A percentile compares a stretch with the other conserved stretches of the same genome.
Evolutionary conservation across 23 tunicate genomes (phyloP).

Genomic region (Styela clava): DNA sequence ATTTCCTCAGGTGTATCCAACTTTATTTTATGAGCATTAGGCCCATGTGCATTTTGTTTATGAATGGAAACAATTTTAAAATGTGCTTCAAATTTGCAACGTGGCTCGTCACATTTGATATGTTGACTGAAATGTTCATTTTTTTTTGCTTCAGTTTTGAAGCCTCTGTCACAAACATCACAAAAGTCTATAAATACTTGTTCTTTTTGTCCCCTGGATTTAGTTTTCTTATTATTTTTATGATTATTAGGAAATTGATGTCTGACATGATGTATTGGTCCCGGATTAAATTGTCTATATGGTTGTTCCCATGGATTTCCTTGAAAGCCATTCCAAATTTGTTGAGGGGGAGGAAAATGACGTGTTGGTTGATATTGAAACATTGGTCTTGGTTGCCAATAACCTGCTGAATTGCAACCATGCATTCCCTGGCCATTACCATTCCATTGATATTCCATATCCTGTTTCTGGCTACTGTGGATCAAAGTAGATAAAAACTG

Average conservation of each 20-base stretch:
- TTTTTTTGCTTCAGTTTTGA: slow-evolving; percentile 63
- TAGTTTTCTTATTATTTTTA: too few species aligned
- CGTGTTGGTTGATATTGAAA: neutral
- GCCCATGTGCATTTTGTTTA: slow-evolving; percentile 42
- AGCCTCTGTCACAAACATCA: slow-evolving; percentile 89
- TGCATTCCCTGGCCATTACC: neutral
- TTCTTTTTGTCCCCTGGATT: slow-evolving; percentile 7
- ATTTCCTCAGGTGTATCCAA: slow-evolving; percentile 70
- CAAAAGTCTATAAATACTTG: slow-evolving; percentile 70
- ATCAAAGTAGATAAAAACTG: too few species aligned
- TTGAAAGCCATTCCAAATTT: neutral
- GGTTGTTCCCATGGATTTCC: neutral
- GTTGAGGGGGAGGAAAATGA: neutral
- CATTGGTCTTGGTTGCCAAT: neutral
- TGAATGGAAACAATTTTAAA: slow-evolving; percentile 79
- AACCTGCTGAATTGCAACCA: neutral
- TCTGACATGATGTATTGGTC: neutral
- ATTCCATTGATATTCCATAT: neutral
- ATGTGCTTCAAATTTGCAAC: slow-evolving; percentile 85
- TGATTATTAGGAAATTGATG: neutral
- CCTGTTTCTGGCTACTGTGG: too few species aligned
- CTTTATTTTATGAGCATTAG: slow-evolving; percentile 49
- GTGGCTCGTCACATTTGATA: slow-evolving; percentile 62
- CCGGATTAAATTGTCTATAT: neutral
- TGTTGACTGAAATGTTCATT: slow-evolving; percentile 70